Percentiles rank a stretch among this genome's conserved stretches.
phyloP scores from a whole-genome alignment of 2,888 invertebrate species.

The Plusia festucae region DNA sequence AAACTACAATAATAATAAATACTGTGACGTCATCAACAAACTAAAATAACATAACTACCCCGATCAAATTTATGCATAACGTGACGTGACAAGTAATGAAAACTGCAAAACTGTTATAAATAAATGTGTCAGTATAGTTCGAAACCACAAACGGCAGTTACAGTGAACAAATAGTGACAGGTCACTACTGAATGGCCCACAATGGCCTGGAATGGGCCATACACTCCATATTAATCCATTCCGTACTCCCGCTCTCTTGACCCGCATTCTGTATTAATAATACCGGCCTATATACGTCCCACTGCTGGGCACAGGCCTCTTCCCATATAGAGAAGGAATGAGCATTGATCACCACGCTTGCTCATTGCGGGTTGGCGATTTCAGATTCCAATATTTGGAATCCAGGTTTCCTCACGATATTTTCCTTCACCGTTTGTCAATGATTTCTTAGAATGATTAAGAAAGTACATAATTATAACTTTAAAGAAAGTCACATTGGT shows the following conservation, averaged over 20 bases:
- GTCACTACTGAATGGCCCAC: conserved; percentile 23
- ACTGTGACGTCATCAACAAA: not conserved
- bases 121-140: not conserved
- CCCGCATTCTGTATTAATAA: not conserved
- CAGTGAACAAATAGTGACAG: conserved; percentile 29
- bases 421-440: too few relatives aligned
- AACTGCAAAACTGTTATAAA: conserved; percentile 1
- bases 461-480: too few relatives aligned
- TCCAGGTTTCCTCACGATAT: too few relatives aligned
- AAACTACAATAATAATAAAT: not conserved
- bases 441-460: too few relatives aligned
- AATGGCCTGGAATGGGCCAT: conserved; percentile 15
- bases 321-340: too few relatives aligned
- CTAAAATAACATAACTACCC: not conserved
- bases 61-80: not conserved
- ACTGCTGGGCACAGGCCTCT: too few relatives aligned
- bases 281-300: too few relatives aligned
- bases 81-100: conserved; percentile 7
- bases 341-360: too few relatives aligned
- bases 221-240: conserved; percentile 39
- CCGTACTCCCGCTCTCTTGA: conserved; percentile 15
- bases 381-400: too few relatives aligned
- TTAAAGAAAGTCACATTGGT: too few relatives aligned
- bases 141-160: conserved; percentile 8
- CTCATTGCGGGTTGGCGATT: too few relatives aligned